Conservation (phyloP, 2,888 invertebrate species). For the Rhagonycha fulva region DNA sequence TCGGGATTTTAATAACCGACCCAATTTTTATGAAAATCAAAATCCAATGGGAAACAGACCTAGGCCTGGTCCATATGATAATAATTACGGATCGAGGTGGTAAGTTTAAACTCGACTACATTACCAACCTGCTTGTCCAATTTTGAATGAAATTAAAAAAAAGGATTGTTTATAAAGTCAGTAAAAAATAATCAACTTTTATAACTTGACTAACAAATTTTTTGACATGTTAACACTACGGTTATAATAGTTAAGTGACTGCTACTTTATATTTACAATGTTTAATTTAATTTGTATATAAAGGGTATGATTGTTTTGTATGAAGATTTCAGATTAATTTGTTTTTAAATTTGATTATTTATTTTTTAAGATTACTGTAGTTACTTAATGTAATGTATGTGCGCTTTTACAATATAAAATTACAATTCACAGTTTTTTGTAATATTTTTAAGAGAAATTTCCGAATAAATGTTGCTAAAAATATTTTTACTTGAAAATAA, state of each 20-base stretch:
- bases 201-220: neutral
- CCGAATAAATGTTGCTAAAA: too few species aligned
- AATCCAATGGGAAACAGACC: neutral
- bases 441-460: neutral
- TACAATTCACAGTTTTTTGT: neutral
- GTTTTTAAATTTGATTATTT: neutral
- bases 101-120: neutral
- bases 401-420: neutral
- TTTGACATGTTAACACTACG: neutral
- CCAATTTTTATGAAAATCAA: neutral
- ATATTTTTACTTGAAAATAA: too few species aligned
- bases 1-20: neutral
- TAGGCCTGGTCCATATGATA: neutral
- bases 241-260: neutral
- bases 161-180: neutral
- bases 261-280: neutral
- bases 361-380: neutral
- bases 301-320: neutral
- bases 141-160: neutral
- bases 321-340: neutral
- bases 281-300: neutral
- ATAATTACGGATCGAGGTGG: conserved; percentile 4
- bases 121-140: neutral
- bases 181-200: neutral
- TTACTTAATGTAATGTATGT: neutral